Conservation (phyloP, 2,888 invertebrate genomes). For the Balanococcus diminutus region DNA sequence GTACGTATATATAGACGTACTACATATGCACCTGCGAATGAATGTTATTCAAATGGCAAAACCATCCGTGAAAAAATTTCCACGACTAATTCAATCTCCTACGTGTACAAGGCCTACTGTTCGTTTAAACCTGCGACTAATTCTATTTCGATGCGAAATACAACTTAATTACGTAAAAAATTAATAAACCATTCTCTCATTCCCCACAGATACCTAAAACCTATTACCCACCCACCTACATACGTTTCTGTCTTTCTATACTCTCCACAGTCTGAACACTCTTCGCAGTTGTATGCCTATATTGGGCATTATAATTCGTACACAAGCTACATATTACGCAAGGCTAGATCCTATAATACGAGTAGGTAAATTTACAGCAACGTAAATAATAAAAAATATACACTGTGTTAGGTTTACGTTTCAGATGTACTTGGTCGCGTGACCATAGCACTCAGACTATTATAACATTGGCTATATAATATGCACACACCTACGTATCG, state of each 20-base stretch:
- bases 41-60: background rate
- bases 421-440: background rate
- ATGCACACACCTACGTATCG: background rate
- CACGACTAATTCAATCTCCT: background rate
- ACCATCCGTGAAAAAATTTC: slow-evolving; percentile 26
- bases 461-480: background rate
- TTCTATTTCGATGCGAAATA: background rate
- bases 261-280: no score
- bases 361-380: background rate
- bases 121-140: background rate
- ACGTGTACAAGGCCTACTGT: background rate
- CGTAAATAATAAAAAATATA: background rate
- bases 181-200: background rate
- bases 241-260: background rate
- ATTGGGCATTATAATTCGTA: background rate
- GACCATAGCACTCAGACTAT: background rate
- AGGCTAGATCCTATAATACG: background rate
- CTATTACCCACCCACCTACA: background rate
- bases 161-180: slow-evolving; percentile 11
- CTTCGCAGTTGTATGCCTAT: background rate
- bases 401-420: background rate
- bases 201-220: background rate
- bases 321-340: background rate
- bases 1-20: no score
- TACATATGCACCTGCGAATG: no score